Conservation (phyloP, 2,113 vertebrate genomes). For the Acanthochromis polyacanthus region DNA sequence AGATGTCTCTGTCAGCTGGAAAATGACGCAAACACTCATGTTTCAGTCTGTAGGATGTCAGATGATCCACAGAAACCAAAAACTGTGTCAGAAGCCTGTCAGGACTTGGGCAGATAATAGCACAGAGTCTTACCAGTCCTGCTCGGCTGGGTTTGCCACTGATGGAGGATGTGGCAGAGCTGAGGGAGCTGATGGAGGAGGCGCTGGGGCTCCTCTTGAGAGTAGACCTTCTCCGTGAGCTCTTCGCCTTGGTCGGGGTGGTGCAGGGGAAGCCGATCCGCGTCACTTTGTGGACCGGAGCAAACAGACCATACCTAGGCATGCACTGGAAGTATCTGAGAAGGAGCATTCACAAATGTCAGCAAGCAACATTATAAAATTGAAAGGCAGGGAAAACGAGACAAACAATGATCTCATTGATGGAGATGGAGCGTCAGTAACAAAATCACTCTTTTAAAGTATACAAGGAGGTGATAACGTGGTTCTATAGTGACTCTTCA, state of each 20-base stretch:
- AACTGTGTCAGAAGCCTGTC: not conserved
- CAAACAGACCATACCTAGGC: conserved; percentile 95
- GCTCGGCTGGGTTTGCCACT: conserved; percentile 96
- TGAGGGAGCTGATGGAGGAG: conserved; percentile 96
- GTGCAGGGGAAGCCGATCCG: conserved; percentile 98
- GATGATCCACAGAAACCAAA: not conserved
- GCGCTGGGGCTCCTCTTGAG: conserved; percentile 95
- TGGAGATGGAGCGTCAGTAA: too few relatives aligned
- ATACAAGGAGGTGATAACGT: too few relatives aligned
- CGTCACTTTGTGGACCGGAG: conserved; percentile 97
- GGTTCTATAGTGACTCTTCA: too few relatives aligned
- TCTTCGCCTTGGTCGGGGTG: conserved; percentile 93
- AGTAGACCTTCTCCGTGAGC: conserved; percentile 80
- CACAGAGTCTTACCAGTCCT: conserved; percentile 88
- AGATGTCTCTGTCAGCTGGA: conserved; percentile 97
- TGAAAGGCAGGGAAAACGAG: too few relatives aligned
- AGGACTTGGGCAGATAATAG: too few relatives aligned
- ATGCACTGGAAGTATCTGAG: conserved; percentile 96
- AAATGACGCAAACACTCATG: not conserved
- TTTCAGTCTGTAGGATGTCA: not conserved
- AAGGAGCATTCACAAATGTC: not conserved
- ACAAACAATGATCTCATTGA: too few relatives aligned
- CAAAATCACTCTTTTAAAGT: too few relatives aligned
- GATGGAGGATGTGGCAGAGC: conserved; percentile 95
- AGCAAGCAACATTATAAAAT: too few relatives aligned